A percentile compares a stretch with the other conserved stretches of the same genome.
phyloP scores from a whole-genome alignment of 2,888 invertebrate species.

The Metellina segmentata region DNA sequence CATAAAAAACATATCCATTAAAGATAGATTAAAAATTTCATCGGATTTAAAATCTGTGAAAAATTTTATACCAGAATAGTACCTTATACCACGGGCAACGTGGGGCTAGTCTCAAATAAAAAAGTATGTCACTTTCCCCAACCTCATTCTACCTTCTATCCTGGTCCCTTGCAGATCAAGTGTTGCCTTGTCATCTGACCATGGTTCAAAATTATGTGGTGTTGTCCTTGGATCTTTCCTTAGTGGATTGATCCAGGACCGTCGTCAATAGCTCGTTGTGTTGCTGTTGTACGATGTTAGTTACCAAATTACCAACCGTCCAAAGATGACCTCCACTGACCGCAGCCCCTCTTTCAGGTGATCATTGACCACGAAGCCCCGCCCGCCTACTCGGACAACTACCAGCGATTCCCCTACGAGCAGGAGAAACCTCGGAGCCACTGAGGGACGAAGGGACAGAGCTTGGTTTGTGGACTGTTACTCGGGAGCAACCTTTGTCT shows the following conservation, averaged over 20 bases:
- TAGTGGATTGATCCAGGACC: background rate
- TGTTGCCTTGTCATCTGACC: background rate
- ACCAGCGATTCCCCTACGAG: slow-evolving; percentile 56
- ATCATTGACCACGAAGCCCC: slow-evolving; percentile 56
- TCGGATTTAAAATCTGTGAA: too few relatives aligned
- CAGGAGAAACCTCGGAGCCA: slow-evolving; percentile 46
- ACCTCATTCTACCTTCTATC: too few relatives aligned
- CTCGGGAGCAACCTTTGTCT: slow-evolving; percentile 2
- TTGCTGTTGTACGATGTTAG: background rate
- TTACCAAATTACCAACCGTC: background rate
- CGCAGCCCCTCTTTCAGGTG: slow-evolving; percentile 28
- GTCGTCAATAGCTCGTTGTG: background rate
- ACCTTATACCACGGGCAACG: too few relatives aligned
- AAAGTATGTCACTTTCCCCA: too few relatives aligned
- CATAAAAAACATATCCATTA: too few relatives aligned
- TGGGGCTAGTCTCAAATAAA: too few relatives aligned
- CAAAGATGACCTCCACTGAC: background rate
- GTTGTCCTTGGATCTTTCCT: background rate
- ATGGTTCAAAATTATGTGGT: too few relatives aligned
- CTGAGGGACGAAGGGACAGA: background rate
- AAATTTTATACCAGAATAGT: too few relatives aligned
- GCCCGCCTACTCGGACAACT: slow-evolving; percentile 70
- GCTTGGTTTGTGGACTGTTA: background rate
- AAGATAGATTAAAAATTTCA: too few relatives aligned
- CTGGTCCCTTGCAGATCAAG: too few relatives aligned